Conservation (phyloP, 2,113 vertebrate genomes). For the Willisornis vidua region DNA sequence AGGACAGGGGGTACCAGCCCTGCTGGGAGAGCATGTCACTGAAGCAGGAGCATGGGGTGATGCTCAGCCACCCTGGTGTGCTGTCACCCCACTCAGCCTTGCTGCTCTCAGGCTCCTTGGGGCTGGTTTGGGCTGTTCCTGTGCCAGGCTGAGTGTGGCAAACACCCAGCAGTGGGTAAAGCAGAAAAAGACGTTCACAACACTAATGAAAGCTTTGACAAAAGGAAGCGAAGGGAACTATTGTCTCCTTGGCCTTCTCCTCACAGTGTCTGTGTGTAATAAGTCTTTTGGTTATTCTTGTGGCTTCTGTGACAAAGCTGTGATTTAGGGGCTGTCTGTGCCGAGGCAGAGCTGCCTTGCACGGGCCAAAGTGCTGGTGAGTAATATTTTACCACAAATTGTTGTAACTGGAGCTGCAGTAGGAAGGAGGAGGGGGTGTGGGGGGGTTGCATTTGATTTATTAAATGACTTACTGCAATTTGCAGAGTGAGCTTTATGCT, state of each 20-base stretch:
- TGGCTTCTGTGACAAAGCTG: slow-evolving; percentile 66
- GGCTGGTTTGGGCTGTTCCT: background rate
- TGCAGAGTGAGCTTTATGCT: background rate
- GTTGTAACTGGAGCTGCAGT: slow-evolving; percentile 59
- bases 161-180: background rate
- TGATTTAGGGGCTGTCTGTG: slow-evolving; percentile 64
- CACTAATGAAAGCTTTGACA: slow-evolving; percentile 61
- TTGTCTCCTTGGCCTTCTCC: slow-evolving; percentile 41
- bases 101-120: background rate
- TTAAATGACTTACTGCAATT: background rate
- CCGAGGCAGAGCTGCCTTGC: slow-evolving; percentile 34
- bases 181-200: background rate
- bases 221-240: background rate
- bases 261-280: slow-evolving; percentile 37
- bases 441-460: slow-evolving; percentile 7
- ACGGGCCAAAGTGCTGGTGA: slow-evolving; percentile 32
- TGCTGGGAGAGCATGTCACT: fast-evolving
- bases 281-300: slow-evolving; percentile 58
- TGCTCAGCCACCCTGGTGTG: background rate
- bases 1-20: fast-evolving
- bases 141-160: background rate
- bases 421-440: background rate
- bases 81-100: fast-evolving
- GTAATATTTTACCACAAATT: slow-evolving; percentile 66
- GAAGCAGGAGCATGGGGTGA: background rate